Percentiles rank a stretch among this genome's conserved stretches.
Evolutionary conservation across 2,113 vertebrate genomes (phyloP).

Genomic region (Nibea albiflora): DNA sequence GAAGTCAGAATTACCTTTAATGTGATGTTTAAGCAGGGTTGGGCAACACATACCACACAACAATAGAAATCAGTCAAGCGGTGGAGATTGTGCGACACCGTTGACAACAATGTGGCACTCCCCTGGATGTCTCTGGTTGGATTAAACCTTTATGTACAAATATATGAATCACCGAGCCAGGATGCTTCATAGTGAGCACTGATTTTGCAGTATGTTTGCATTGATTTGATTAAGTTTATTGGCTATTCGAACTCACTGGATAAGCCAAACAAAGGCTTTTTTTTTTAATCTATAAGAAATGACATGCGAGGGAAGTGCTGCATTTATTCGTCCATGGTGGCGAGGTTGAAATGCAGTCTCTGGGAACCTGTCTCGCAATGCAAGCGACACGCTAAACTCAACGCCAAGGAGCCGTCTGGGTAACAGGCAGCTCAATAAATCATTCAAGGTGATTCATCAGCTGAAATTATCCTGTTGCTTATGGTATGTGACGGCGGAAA

Average conservation of each 20-base stretch:
- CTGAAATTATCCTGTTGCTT: no score
- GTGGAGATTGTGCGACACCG: neutral
- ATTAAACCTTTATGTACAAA: neutral
- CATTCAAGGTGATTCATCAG: no score
- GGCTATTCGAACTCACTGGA: no score
- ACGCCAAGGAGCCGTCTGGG: no score
- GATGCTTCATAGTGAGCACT: neutral
- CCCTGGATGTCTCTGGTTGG: neutral
- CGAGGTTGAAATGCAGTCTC: neutral
- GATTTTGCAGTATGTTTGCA: neutral
- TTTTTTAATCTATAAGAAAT: no score
- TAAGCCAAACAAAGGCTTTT: no score
- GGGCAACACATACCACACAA: neutral
- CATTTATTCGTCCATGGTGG: neutral
- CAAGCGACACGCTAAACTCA: neutral
- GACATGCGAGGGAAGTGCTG: no score
- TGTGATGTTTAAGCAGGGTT: neutral
- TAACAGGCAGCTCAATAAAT: no score
- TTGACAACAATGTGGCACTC: no score
- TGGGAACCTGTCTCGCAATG: neutral
- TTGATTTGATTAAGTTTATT: no score
- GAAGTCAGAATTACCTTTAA: neutral
- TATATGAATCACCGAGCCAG: neutral
- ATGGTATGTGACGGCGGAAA: no score
- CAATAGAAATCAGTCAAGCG: neutral